Conservation (phyloP, 2,113 vertebrate species). For the Sus scrofa region T2T-Sscrofa CM000819.6:23315001-23315500, state of each 20-base stretch:
- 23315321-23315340: slow-evolving; percentile 8
- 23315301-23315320: not conserved
- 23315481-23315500: not conserved
- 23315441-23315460: not conserved
- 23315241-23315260: not conserved
- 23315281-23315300: not conserved
- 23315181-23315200: not conserved
- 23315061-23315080: not conserved
- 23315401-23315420: not conserved
- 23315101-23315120: not conserved
- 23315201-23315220: not conserved
- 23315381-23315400: not conserved
- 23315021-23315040: not conserved
- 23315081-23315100: not conserved
- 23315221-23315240: not conserved
- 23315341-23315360: not conserved
- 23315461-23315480: not conserved
- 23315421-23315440: not conserved
- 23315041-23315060: not conserved
- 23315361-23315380: not conserved
- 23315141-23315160: not conserved
- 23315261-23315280: not conserved
- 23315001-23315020: not conserved
- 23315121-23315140: not conserved
- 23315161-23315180: not conserved